Conservation (phyloP, 2,797 vertebrate genomes). For the Echiichthys vipera region DNA sequence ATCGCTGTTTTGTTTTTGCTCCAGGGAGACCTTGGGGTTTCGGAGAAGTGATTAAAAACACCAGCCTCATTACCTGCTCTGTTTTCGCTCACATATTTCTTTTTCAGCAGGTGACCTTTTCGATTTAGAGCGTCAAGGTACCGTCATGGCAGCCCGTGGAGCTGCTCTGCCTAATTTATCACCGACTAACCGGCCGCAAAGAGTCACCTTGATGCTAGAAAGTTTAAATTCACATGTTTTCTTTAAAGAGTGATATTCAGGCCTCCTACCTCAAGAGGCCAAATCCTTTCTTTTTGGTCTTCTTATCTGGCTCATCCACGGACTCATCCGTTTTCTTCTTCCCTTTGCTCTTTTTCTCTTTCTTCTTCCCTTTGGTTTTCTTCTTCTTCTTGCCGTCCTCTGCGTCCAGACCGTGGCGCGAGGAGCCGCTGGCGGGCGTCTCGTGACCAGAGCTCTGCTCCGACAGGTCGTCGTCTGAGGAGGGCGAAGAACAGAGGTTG, state of each 20-base stretch:
- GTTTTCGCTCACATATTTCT: constrained; percentile 20
- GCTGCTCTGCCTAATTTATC: constrained; percentile 15
- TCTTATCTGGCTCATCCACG: constrained; percentile 89
- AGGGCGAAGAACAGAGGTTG: background rate
- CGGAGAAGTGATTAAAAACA: constrained; percentile 15
- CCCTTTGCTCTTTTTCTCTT: constrained; percentile 84
- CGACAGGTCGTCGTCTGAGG: constrained; percentile 87
- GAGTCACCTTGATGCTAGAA: background rate
- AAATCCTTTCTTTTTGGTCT: constrained; percentile 92
- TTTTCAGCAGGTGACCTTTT: constrained; percentile 33
- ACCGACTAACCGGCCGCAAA: background rate
- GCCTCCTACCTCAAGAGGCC: constrained; percentile 90
- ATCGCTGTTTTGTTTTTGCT: constrained; percentile 15
- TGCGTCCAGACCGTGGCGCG: constrained; percentile 76
- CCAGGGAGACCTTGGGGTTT: constrained; percentile 7
- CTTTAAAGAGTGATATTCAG: background rate
- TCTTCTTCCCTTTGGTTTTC: constrained; percentile 87
- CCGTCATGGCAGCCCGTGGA: background rate
- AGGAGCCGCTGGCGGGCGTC: constrained; percentile 85
- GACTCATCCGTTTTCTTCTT: constrained; percentile 88
- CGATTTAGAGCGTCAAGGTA: constrained; percentile 5
- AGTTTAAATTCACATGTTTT: background rate
- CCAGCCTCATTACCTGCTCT: constrained; percentile 46
- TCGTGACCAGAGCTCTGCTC: constrained; percentile 92
- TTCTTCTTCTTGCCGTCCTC: constrained; percentile 87